These are phyloP conservation scores for Lepidocyrtinus sp. DNA, from an alignment of 2,888 invertebrate species.

Conservation along the genomic window DNA sequence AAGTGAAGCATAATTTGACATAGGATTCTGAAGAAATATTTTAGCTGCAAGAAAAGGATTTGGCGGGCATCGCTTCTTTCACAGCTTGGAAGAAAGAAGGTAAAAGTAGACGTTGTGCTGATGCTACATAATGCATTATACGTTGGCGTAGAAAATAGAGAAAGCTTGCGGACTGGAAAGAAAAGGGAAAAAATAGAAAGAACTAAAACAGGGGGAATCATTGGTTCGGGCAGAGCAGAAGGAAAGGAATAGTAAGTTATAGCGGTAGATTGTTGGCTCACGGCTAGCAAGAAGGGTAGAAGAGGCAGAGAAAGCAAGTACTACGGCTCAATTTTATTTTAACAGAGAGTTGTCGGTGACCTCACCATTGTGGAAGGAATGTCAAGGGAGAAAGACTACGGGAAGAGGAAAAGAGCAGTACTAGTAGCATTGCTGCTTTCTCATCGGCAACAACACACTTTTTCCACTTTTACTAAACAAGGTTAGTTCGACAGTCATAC, in stretches of 20 bases:
- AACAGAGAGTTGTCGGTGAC: constrained; percentile 38
- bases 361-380: constrained; percentile 60
- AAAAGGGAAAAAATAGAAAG: not conserved
- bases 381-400: constrained; percentile 56
- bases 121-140: not conserved
- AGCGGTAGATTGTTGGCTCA: constrained; percentile 1
- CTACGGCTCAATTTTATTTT: constrained; percentile 39
- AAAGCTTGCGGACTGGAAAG: not conserved
- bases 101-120: not conserved
- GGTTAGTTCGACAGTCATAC: constrained; percentile 39
- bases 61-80: not conserved
- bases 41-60: constrained; percentile 40
- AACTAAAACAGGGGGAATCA: not conserved
- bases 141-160: not conserved
- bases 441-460: constrained; percentile 50
- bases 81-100: not conserved
- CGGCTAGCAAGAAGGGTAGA: constrained; percentile 8
- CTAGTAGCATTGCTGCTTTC: constrained; percentile 56
- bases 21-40: constrained; percentile 52
- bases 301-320: constrained; percentile 34
- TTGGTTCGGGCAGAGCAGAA: not conserved
- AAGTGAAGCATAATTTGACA: constrained; percentile 56
- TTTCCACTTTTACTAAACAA: constrained; percentile 15
- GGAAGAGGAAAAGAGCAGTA: constrained; percentile 53
- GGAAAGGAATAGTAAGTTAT: not conserved